Evolutionary conservation across 2,888 invertebrate genomes (phyloP).

Genomic region (Listrodromus nycthemerus): DNA sequence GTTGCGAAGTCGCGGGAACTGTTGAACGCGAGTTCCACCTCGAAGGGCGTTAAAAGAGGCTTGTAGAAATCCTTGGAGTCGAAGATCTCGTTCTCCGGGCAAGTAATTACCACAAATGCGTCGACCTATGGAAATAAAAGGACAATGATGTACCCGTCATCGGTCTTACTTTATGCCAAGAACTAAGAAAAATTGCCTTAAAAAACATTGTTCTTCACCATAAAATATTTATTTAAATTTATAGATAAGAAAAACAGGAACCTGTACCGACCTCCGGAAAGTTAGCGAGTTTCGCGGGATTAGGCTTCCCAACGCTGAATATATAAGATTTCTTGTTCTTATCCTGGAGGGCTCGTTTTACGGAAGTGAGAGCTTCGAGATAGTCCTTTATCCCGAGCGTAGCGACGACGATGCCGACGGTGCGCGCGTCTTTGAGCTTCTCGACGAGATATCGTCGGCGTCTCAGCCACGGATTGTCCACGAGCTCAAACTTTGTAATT

Average conservation of each 20-base stretch:
- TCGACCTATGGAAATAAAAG: constrained; percentile 89
- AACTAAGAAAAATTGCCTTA: not conserved
- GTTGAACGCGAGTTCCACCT: constrained; percentile 94
- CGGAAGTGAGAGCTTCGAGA: constrained; percentile 89
- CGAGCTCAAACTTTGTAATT: constrained; percentile 82
- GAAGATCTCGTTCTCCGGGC: constrained; percentile 95
- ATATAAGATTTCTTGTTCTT: constrained; percentile 95
- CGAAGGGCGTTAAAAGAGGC: constrained; percentile 96
- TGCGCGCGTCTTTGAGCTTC: constrained; percentile 95
- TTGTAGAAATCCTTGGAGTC: constrained; percentile 94
- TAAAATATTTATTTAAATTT: too few species aligned
- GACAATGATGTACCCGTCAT: not conserved
- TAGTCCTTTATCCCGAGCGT: constrained; percentile 94
- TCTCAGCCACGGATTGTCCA: constrained; percentile 89
- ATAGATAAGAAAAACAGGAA: not conserved
- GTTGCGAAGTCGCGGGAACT: constrained; percentile 85
- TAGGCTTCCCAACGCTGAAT: constrained; percentile 97
- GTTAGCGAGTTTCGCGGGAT: constrained; percentile 97
- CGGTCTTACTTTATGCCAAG: not conserved
- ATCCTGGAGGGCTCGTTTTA: constrained; percentile 88
- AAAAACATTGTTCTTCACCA: not conserved
- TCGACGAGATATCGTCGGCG: constrained; percentile 94
- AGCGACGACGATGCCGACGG: constrained; percentile 95
- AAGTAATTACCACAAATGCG: constrained; percentile 95
- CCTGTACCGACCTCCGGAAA: constrained; percentile 90